phyloP scores from a whole-genome alignment of 1,140 invertebrate species.

The Oryzaephilus surinamensis region DNA sequence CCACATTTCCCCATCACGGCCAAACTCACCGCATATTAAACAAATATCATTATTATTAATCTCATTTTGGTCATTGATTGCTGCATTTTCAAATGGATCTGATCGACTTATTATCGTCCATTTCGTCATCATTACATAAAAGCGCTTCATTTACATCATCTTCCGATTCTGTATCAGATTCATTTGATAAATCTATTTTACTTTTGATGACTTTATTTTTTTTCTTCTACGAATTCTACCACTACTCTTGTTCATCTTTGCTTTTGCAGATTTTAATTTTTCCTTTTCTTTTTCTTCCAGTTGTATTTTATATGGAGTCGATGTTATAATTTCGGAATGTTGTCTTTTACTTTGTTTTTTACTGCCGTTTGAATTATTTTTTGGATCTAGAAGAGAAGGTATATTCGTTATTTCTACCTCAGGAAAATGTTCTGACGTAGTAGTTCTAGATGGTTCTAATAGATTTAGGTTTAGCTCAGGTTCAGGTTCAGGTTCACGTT shows the following conservation, averaged over 20 bases:
- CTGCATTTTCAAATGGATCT: background rate
- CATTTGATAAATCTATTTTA: background rate
- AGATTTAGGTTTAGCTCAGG: background rate
- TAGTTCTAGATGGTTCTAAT: background rate
- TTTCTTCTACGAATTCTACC: background rate
- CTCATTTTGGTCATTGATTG: background rate
- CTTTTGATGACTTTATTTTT: background rate
- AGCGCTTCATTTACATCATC: background rate
- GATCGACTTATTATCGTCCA: background rate
- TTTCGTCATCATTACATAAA: background rate
- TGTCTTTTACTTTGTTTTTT: constrained; percentile 3
- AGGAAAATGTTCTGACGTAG: constrained; percentile 1
- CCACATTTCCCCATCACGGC: constrained; percentile 15
- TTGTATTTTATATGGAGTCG: constrained; percentile 1
- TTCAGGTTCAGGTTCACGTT: background rate
- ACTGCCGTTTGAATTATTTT: constrained; percentile 5
- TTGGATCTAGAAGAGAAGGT: too few species aligned
- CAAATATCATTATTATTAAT: constrained; percentile 4
- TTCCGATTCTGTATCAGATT: background rate
- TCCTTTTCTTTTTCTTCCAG: background rate
- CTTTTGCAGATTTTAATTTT: constrained; percentile 1
- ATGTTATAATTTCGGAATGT: constrained; percentile 8
- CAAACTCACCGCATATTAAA: constrained; percentile 14
- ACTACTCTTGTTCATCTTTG: background rate
- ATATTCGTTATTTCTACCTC: constrained; percentile 4